Evolutionary conservation across 2,113 vertebrate species (phyloP), one percentile per base, ranked within the genome.

Genomic region (Cephalopholis sonnerati): DNA sequence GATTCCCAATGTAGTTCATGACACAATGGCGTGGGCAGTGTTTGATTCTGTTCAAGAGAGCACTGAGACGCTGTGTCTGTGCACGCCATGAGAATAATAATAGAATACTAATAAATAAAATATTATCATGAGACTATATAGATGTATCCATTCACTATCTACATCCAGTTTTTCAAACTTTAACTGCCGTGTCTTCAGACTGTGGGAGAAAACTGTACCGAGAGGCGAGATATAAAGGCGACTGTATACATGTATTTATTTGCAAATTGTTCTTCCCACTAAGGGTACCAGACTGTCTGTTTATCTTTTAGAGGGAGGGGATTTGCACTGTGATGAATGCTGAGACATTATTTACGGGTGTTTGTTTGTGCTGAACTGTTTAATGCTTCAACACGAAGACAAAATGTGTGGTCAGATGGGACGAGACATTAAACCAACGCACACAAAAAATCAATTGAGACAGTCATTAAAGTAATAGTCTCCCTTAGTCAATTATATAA

Each of bases 331-430:
- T 57, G 25, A 74, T 72, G 16, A 83, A 73, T 75, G 61, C 46
- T 79, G 17, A 65, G 46, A 68, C 59, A 54, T 41, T 2, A 65
- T 70, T 77, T 57, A 44, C 53, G 24, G 66, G 8, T 22, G 29
- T 78, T 82, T 81, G 65, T 75, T 82, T 68, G 29, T 10, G 27
- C 5, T 64, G 4, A 74, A 68, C 29, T 72, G 6, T 50, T 66
- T 39, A 13, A 54, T 55, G 41, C 36, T 78, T 61, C 32, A 68
- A 22, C 12, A 18, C 11, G 5, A 51, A 74, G 63, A 54, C 58
- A 64, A 46, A 59, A 46, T 79, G 48, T 82, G 63, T 76, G 44
- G 32, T 74, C 46, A 72, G 41, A 36, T 36, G 32, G 25, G 20
- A 48, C 39, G 27, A 2, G 18, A 71, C 12, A 12, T 15, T 25